Percentiles rank a stretch among this genome's conserved stretches.
Conservation (phyloP, 2,797 vertebrate genomes). For the Myotis daubentonii region DNA sequence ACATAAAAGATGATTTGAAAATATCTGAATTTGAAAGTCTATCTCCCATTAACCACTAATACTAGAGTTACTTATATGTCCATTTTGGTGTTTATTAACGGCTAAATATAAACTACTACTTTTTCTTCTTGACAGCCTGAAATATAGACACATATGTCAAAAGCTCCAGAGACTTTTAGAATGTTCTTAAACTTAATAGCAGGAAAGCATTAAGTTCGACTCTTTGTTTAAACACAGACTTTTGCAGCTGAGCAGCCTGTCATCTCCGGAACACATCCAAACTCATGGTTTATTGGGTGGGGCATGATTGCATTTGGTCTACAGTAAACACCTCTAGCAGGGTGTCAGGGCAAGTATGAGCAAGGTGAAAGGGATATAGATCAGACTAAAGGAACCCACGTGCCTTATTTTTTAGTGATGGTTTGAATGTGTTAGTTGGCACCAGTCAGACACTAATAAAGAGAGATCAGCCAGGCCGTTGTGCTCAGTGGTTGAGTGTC, state of each 20-base stretch:
- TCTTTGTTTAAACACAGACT: neutral
- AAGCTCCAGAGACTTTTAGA: neutral
- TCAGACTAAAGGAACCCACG: neutral
- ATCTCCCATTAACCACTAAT: neutral
- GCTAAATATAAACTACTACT: neutral
- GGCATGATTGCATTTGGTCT: neutral
- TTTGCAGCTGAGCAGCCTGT: neutral
- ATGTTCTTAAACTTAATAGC: neutral
- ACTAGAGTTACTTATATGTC: neutral
- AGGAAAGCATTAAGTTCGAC: neutral
- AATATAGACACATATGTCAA: neutral
- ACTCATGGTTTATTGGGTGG: neutral
- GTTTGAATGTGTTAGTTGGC: neutral
- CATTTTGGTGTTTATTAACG: neutral
- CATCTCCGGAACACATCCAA: neutral
- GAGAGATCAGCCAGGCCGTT: neutral
- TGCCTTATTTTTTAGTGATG: neutral
- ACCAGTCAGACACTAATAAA: neutral
- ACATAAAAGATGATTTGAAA: conserved; percentile 27
- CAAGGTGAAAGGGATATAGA: neutral
- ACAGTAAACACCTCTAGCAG: neutral
- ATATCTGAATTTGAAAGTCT: neutral
- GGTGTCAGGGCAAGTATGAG: neutral
- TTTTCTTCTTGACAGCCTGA: conserved; percentile 25
- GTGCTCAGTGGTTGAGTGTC: no score